Evolutionary conservation across 2,888 invertebrate species (phyloP).

Genomic region (Chydorus sphaericus): DNA sequence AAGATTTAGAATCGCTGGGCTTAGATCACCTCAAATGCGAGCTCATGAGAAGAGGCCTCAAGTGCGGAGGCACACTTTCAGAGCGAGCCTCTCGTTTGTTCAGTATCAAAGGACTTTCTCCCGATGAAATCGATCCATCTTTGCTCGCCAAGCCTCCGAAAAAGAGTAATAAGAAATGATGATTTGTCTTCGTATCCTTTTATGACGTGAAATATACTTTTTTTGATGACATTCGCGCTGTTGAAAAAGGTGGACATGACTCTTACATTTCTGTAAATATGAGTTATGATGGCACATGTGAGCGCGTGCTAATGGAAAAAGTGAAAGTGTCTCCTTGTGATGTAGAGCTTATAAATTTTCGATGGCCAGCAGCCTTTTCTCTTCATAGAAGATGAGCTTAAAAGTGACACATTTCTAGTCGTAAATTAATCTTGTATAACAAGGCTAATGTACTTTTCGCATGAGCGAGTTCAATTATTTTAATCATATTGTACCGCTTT

Average conservation of each 20-base stretch:
- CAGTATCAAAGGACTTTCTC: constrained; percentile 27
- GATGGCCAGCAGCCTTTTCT: too few relatives aligned
- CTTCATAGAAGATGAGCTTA: too few relatives aligned
- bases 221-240: neutral
- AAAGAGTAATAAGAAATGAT: neutral
- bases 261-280: too few relatives aligned
- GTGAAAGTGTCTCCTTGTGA: too few relatives aligned
- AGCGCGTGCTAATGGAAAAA: too few relatives aligned
- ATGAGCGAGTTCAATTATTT: too few relatives aligned
- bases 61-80: constrained; percentile 34
- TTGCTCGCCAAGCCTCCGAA: constrained; percentile 25
- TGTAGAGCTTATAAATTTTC: too few relatives aligned
- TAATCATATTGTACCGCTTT: too few relatives aligned
- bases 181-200: neutral
- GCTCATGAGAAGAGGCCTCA: constrained; percentile 29
- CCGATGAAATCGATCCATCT: constrained; percentile 25
- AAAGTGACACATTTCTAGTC: too few relatives aligned
- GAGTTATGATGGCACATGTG: too few relatives aligned
- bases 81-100: constrained; percentile 33
- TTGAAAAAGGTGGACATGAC: neutral
- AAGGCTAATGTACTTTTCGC: too few relatives aligned
- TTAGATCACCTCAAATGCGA: constrained; percentile 29
- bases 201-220: neutral
- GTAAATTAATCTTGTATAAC: too few relatives aligned
- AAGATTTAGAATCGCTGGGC: constrained; percentile 28